These are phyloP conservation scores for Agrochola lychnidis DNA, from an alignment of 2,888 invertebrate genomes.

Conservation along the genomic window DNA sequence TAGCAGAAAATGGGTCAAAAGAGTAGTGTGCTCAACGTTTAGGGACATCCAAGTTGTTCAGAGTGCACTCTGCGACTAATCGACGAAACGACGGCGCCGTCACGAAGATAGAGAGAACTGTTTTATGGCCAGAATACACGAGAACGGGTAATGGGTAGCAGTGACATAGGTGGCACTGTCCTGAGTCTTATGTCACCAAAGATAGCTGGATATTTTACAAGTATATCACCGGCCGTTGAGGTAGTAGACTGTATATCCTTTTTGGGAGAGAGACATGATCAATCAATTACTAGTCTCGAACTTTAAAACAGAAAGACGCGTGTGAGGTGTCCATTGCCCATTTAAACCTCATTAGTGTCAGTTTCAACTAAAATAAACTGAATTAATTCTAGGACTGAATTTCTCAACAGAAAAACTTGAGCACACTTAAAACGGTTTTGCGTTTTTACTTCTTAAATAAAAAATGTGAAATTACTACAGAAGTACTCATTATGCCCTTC, in stretches of 20 bases:
- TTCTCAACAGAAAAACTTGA: too few species aligned
- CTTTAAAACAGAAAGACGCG: too few species aligned
- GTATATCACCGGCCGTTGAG: not conserved
- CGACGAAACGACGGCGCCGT: constrained; percentile 40
- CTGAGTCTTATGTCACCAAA: not conserved
- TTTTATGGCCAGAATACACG: constrained; percentile 40
- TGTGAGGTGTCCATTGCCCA: too few species aligned
- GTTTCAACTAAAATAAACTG: not conserved
- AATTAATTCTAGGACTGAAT: not conserved
- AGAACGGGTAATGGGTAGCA: constrained; percentile 21
- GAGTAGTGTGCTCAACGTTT: constrained; percentile 4
- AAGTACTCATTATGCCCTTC: not conserved
- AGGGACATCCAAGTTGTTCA: constrained; percentile 16
- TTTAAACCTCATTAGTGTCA: not conserved
- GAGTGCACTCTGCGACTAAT: constrained; percentile 47
- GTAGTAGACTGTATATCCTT: not conserved
- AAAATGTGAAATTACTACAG: not conserved
- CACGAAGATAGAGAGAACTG: constrained; percentile 35
- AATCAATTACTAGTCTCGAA: not conserved
- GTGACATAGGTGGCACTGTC: constrained; percentile 10
- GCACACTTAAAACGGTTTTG: too few species aligned
- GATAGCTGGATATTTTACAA: not conserved
- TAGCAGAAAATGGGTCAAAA: not conserved
- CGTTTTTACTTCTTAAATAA: not conserved
- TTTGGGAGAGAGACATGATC: not conserved